A percentile compares a stretch with the other conserved stretches of the same genome.
phyloP scores from a whole-genome alignment of 2,113 vertebrate species.

The Ceyx melanurus region DNA sequence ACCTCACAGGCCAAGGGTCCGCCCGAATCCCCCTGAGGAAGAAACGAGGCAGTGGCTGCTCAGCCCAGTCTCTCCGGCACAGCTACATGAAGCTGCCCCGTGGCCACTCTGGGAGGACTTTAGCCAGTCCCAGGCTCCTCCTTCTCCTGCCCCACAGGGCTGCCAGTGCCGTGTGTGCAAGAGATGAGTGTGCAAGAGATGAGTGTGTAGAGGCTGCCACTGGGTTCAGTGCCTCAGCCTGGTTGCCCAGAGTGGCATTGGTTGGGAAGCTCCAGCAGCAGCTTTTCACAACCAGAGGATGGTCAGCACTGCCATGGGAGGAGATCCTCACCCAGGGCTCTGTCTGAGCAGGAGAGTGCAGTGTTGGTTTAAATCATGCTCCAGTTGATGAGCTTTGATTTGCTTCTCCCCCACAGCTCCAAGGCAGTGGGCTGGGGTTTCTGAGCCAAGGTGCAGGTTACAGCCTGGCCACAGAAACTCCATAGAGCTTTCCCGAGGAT shows the following conservation, averaged over 20 bases:
- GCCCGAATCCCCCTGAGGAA: slow-evolving; percentile 90
- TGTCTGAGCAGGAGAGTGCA: neutral
- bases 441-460: neutral
- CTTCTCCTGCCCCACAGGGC: rapidly evolving
- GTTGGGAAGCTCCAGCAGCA: neutral
- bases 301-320: neutral
- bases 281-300: neutral
- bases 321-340: neutral
- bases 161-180: neutral
- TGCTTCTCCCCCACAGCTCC: neutral
- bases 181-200: too few relatives aligned
- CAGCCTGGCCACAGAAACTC: neutral
- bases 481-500: neutral
- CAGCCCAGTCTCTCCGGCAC: neutral
- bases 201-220: neutral
- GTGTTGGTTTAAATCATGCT: neutral
- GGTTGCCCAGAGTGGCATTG: neutral
- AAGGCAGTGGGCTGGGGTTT: neutral
- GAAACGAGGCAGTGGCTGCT: neutral
- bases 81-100: neutral
- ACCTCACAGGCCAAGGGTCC: slow-evolving; percentile 93
- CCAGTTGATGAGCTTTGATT: neutral
- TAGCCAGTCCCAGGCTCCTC: neutral
- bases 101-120: neutral
- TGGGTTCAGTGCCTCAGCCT: neutral